phyloP scores from a whole-genome alignment of 1,140 invertebrate genomes.

The Drosophila auraria region DNA sequence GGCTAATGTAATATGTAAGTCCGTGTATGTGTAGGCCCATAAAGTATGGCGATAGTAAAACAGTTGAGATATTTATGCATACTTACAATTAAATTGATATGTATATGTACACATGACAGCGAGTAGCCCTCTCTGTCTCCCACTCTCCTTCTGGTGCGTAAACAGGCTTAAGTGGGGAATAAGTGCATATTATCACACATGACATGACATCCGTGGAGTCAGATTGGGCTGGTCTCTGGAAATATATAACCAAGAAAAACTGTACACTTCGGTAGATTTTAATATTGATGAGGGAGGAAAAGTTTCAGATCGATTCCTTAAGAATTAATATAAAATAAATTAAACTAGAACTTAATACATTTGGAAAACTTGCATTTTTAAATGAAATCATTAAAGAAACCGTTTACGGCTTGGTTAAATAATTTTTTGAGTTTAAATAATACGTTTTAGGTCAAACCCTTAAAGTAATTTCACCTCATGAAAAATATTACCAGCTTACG shows the following conservation, averaged over 20 bases:
- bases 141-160: neutral
- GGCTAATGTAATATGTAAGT: conserved; percentile 48
- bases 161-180: conserved; percentile 23
- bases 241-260: neutral
- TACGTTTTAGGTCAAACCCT: neutral
- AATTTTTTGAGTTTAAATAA: neutral
- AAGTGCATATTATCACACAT: conserved; percentile 21
- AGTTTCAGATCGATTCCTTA: neutral
- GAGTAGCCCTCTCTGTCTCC: neutral
- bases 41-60: conserved; percentile 45
- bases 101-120: conserved; percentile 13
- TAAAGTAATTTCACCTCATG: conserved; percentile 5
- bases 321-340: neutral
- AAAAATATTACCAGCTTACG: conserved; percentile 1
- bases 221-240: conserved; percentile 9
- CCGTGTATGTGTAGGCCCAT: conserved; percentile 15
- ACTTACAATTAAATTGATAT: conserved; percentile 49
- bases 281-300: neutral
- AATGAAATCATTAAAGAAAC: neutral
- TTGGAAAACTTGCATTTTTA: neutral
- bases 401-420: neutral
- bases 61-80: conserved; percentile 59
- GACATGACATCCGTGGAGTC: conserved; percentile 8
- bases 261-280: neutral
- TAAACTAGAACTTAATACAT: too few relatives aligned